Percentiles rank a stretch among this genome's conserved stretches.
phyloP scores from a whole-genome alignment of 2,888 invertebrate species.

The Actias luna region DNA sequence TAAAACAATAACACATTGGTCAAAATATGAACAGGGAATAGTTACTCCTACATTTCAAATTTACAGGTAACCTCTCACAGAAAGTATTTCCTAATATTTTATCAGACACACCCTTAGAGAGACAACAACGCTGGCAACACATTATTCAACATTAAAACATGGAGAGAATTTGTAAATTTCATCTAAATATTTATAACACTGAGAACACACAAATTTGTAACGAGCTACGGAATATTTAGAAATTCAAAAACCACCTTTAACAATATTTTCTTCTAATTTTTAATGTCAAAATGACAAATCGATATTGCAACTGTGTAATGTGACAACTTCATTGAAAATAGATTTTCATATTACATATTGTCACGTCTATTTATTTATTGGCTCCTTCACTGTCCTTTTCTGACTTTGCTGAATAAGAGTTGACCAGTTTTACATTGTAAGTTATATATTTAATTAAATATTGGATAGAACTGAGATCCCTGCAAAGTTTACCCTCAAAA shows the following conservation, averaged over 20 bases:
- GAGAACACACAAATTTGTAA: background rate
- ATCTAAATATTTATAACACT: background rate
- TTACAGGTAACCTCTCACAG: no score
- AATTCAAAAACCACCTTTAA: background rate
- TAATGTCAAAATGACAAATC: background rate
- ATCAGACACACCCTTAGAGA: no score
- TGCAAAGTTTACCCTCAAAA: background rate
- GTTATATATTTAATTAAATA: background rate
- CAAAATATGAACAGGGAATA: no score
- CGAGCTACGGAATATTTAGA: background rate
- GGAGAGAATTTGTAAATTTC: conserved; percentile 4
- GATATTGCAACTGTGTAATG: background rate
- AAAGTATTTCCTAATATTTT: no score
- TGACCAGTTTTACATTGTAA: background rate
- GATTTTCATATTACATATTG: background rate
- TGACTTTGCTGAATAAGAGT: background rate
- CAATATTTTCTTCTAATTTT: conserved; percentile 1
- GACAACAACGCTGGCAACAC: background rate
- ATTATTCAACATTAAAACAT: background rate
- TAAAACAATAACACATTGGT: no score
- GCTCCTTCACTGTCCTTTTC: background rate
- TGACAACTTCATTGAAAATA: background rate
- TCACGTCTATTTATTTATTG: background rate
- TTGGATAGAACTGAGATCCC: background rate
- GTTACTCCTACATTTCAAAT: no score